Conservation (phyloP, 2,113 vertebrate genomes). For the Piaya cayana region DNA sequence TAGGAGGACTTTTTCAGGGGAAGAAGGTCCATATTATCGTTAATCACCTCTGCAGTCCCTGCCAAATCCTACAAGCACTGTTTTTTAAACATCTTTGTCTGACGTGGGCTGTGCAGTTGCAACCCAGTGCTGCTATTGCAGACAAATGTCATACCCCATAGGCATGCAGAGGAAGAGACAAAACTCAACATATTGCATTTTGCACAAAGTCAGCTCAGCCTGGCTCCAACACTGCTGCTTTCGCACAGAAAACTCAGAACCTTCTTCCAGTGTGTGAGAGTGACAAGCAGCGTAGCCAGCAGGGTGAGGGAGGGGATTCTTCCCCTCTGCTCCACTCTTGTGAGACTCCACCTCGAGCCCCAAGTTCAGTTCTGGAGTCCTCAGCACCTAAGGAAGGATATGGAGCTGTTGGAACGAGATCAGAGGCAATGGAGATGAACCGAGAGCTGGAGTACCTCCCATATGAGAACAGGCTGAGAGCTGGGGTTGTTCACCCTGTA, state of each 20-base stretch:
- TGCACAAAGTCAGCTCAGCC: neutral
- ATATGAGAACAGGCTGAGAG: too few relatives aligned
- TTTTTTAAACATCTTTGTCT: accelerated
- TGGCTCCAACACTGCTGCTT: neutral
- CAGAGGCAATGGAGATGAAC: too few relatives aligned
- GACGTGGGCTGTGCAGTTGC: accelerated
- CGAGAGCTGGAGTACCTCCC: too few relatives aligned
- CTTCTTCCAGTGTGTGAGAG: neutral
- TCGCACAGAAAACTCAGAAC: neutral
- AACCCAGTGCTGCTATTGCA: too few relatives aligned
- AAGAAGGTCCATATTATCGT: neutral
- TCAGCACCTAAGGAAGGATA: too few relatives aligned
- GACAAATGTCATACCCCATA: neutral
- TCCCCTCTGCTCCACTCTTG: too few relatives aligned
- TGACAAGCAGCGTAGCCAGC: too few relatives aligned
- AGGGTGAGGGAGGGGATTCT: too few relatives aligned
- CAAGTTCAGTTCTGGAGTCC: too few relatives aligned
- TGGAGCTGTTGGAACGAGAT: too few relatives aligned
- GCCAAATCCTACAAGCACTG: neutral
- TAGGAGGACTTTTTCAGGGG: neutral
- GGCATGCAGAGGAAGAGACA: accelerated
- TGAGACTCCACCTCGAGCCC: too few relatives aligned
- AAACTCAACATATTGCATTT: accelerated
- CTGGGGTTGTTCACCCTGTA: too few relatives aligned
- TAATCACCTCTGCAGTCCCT: neutral